Percentiles rank a stretch among this genome's conserved stretches.
Evolutionary conservation across 2,797 vertebrate species (phyloP).

Genomic region (Agapornis canus): DNA sequence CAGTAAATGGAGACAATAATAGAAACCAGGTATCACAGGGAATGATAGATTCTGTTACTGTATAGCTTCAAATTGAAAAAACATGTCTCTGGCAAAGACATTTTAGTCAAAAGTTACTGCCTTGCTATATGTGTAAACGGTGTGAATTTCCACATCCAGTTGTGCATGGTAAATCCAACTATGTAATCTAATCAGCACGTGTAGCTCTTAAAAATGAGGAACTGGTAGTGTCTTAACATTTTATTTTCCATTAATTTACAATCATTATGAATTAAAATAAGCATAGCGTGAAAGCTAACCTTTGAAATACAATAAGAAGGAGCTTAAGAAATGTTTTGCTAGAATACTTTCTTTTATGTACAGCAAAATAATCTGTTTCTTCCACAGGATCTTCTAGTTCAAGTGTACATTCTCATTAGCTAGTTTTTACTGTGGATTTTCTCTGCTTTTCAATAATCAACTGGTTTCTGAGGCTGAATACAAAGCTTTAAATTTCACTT

Average conservation of each 20-base stretch:
- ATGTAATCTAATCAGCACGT: fast-evolving
- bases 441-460: background rate
- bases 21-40: background rate
- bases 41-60: background rate
- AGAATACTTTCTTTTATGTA: background rate
- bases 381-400: background rate
- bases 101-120: background rate
- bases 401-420: background rate
- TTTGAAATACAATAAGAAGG: background rate
- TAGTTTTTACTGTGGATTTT: background rate
- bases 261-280: background rate
- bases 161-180: background rate
- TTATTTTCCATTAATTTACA: background rate
- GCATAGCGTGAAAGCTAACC: fast-evolving
- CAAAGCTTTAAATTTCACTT: background rate
- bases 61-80: background rate
- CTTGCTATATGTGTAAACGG: background rate
- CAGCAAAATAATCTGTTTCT: background rate
- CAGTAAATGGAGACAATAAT: background rate
- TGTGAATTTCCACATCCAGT: background rate
- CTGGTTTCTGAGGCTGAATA: background rate
- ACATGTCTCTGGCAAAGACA: background rate
- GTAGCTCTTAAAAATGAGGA: background rate
- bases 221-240: background rate
- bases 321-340: background rate